These are phyloP conservation scores for Zelleria hepariella DNA, from an alignment of 2,888 invertebrate species.

Conservation along the genomic window DNA sequence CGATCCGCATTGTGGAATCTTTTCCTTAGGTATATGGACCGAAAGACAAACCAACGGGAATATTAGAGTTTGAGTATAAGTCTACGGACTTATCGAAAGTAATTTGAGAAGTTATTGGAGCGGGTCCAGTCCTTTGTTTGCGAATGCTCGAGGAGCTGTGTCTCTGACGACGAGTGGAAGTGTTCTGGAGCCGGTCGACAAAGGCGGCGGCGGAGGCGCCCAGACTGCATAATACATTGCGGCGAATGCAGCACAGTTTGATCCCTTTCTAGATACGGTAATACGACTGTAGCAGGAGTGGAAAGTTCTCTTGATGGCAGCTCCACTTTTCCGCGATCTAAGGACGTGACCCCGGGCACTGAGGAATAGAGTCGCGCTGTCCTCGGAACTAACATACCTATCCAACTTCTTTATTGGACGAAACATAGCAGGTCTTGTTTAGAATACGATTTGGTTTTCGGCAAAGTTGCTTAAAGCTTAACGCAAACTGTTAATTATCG, in stretches of 20 bases:
- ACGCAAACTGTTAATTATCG: neutral
- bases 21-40: neutral
- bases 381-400: neutral
- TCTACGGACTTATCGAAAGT: constrained; percentile 33
- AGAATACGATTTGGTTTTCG: neutral
- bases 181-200: constrained; percentile 64
- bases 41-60: constrained; percentile 24
- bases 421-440: too few species aligned
- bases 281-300: constrained; percentile 50
- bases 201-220: constrained; percentile 39
- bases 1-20: neutral
- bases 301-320: constrained; percentile 62
- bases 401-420: neutral
- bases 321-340: constrained; percentile 55
- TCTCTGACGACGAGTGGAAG: constrained; percentile 40
- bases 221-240: constrained; percentile 69
- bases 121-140: constrained; percentile 41
- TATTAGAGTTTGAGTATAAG: neutral
- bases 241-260: constrained; percentile 68
- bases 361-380: neutral
- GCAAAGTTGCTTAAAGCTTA: neutral
- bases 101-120: constrained; percentile 45
- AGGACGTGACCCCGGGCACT: constrained; percentile 42
- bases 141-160: constrained; percentile 49
- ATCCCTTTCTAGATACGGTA: constrained; percentile 69